These are phyloP conservation scores for Vanessa tameamea DNA, from an alignment of 1,140 invertebrate species.

Conservation along the genomic window DNA sequence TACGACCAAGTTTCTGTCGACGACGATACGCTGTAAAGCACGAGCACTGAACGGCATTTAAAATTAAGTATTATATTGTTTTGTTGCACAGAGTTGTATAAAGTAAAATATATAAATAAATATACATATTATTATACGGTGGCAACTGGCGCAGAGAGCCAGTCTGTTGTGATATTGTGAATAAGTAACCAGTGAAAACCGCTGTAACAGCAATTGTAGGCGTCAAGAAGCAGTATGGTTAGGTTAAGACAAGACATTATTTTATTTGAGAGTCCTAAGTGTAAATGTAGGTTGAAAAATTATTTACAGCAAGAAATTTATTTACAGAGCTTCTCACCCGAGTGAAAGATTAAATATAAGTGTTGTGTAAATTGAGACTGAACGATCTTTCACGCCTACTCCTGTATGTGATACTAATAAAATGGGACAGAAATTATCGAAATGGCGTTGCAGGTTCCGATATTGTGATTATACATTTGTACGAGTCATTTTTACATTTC, in stretches of 20 bases:
- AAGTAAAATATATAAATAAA: not conserved
- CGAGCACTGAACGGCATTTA: too few species aligned
- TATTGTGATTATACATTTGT: not conserved
- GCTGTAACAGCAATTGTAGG: not conserved
- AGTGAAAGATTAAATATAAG: not conserved
- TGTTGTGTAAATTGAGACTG: slow-evolving; percentile 9
- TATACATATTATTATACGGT: not conserved
- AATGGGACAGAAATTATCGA: not conserved
- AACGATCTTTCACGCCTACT: not conserved
- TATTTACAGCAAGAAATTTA: slow-evolving; percentile 7
- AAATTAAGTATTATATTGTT: not conserved
- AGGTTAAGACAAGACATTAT: not conserved
- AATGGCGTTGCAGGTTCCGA: not conserved
- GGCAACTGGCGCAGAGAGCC: not conserved
- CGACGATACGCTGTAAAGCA: too few species aligned
- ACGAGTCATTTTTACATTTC: not conserved
- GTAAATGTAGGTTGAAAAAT: not conserved
- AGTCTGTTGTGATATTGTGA: slow-evolving; percentile 16
- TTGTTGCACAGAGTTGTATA: slow-evolving; percentile 1
- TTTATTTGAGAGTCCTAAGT: not conserved
- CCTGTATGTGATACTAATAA: not conserved
- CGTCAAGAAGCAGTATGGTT: not conserved
- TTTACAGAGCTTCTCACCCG: slow-evolving; percentile 3
- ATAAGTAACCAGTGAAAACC: not conserved
- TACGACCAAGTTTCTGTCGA: not conserved